These are phyloP conservation scores for Gobio occitaniae DNA, from an alignment of 2,797 vertebrate species.

Conservation along the genomic window DNA sequence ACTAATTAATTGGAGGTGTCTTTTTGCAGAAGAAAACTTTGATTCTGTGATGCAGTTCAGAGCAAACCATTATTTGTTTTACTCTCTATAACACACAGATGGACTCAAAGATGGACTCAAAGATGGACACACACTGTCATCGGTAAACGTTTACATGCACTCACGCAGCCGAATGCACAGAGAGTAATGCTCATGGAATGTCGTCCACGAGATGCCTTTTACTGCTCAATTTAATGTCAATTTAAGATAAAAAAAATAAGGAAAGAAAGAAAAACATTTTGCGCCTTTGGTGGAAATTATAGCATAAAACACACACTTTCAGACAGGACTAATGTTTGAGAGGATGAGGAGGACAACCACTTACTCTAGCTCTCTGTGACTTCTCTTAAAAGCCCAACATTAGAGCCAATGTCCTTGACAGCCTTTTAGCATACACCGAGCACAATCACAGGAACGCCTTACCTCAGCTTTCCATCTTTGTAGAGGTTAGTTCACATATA, in stretches of 20 bases:
- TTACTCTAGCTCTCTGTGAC: constrained; percentile 38
- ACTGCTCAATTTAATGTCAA: constrained; percentile 57
- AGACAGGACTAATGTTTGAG: constrained; percentile 8
- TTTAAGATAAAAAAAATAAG: constrained; percentile 31
- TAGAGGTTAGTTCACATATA: constrained; percentile 21
- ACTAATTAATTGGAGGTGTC: constrained; percentile 11
- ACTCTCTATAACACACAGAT: neutral
- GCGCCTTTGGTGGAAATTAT: constrained; percentile 3
- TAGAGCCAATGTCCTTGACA: constrained; percentile 34
- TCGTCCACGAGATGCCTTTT: constrained; percentile 35
- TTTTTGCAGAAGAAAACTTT: neutral
- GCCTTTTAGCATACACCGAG: constrained; percentile 17
- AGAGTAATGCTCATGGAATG: constrained; percentile 39
- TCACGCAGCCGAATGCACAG: neutral
- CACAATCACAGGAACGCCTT: constrained; percentile 21
- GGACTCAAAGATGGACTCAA: neutral
- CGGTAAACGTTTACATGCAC: constrained; percentile 11
- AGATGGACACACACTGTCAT: neutral
- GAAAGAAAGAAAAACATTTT: neutral
- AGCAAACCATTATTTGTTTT: constrained; percentile 6
- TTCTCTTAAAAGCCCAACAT: constrained; percentile 43
- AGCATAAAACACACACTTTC: constrained; percentile 20
- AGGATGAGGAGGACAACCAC: constrained; percentile 38
- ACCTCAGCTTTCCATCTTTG: neutral
- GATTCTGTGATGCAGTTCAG: constrained; percentile 11